Conservation (phyloP, 2,113 vertebrate species). For the Serinus canaria region DNA sequence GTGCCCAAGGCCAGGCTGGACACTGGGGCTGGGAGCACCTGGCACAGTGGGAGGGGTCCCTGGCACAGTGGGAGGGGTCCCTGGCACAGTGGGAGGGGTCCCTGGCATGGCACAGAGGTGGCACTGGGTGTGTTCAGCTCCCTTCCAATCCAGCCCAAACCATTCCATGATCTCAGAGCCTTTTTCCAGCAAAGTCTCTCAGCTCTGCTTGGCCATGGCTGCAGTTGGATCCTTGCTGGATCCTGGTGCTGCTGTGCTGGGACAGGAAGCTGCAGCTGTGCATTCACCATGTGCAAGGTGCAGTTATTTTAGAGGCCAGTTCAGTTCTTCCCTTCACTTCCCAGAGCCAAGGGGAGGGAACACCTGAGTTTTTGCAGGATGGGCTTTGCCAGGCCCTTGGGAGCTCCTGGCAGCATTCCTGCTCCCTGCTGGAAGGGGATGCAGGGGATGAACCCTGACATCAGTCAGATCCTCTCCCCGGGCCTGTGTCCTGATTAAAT, state of each 20-base stretch:
- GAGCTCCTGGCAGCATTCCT: neutral
- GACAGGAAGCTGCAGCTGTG: neutral
- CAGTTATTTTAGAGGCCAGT: neutral
- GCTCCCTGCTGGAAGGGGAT: neutral
- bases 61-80: no score
- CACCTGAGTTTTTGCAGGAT: neutral
- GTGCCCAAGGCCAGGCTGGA: no score
- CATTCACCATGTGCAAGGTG: accelerated
- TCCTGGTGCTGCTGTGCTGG: neutral
- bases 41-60: neutral
- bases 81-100: neutral
- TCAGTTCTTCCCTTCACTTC: neutral
- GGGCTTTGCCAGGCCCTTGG: neutral
- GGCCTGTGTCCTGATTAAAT: neutral
- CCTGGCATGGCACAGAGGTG: neutral
- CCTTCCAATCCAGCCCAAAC: neutral
- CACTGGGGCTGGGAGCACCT: neutral
- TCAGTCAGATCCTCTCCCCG: neutral
- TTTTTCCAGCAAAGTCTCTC: neutral
- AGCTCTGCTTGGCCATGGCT: accelerated
- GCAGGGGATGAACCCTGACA: neutral
- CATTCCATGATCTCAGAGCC: neutral
- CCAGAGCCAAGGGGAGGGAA: neutral
- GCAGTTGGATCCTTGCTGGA: accelerated
- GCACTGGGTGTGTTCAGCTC: accelerated